A percentile compares a stretch with the other conserved stretches of the same genome.
phyloP scores from a whole-genome alignment of 2,888 invertebrate species.

The Mesorhabditis sp. region DNA sequence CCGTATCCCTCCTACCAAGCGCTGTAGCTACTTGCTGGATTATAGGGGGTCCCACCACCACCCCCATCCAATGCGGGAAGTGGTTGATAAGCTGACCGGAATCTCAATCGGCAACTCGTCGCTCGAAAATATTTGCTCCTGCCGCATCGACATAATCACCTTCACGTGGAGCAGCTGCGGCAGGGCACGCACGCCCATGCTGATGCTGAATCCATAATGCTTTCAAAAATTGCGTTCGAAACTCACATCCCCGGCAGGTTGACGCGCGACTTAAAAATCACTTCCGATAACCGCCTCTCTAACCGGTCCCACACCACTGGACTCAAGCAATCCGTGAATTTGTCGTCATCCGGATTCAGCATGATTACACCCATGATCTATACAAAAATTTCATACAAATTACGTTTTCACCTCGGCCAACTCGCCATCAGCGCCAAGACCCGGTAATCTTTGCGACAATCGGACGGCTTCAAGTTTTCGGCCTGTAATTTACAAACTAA shows the following conservation, averaged over 20 bases:
- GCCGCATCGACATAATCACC: constrained; percentile 13
- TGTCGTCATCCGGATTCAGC: background rate
- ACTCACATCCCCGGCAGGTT: constrained; percentile 34
- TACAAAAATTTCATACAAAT: background rate
- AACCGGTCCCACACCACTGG: constrained; percentile 21
- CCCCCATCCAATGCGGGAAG: background rate
- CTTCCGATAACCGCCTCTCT: constrained; percentile 28
- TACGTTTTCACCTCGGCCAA: constrained; percentile 9
- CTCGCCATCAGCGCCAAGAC: constrained; percentile 9
- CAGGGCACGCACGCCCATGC: constrained; percentile 86
- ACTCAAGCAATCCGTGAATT: background rate
- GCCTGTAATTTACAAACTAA: constrained; percentile 1
- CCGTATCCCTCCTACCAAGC: no score
- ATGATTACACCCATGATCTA: background rate
- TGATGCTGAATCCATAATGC: constrained; percentile 67
- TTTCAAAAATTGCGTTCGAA: constrained; percentile 7
- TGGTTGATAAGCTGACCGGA: constrained; percentile 14
- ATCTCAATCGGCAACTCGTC: constrained; percentile 83
- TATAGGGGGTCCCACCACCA: no score
- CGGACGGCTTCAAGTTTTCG: constrained; percentile 6
- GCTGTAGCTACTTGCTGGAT: no score
- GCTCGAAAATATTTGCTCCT: constrained; percentile 81
- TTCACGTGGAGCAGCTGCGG: constrained; percentile 85
- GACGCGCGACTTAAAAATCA: constrained; percentile 24
- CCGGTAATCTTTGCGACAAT: constrained; percentile 7